phyloP scores from a whole-genome alignment of 2,797 vertebrate genomes.

The Pachyuromys duprasi region DNA sequence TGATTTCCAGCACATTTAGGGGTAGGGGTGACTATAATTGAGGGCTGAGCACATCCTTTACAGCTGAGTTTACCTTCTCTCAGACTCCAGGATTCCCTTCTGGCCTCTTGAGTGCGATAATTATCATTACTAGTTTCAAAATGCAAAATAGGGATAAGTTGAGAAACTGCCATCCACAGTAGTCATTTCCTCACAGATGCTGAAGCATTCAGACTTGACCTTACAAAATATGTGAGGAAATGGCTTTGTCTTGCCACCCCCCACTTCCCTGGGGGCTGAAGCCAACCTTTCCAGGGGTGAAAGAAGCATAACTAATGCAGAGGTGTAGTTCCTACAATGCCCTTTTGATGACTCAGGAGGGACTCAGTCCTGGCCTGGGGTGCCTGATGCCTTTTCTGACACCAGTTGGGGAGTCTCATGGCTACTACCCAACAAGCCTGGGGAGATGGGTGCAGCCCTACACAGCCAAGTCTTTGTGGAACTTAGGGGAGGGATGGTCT shows the following conservation, averaged over 20 bases:
- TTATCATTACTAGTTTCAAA: constrained; percentile 65
- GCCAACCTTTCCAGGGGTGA: constrained; percentile 22
- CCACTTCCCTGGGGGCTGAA: background rate
- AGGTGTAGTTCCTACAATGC: background rate
- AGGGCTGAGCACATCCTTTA: background rate
- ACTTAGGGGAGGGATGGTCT: background rate
- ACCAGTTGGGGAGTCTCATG: background rate
- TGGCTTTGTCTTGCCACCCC: background rate
- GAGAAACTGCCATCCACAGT: background rate
- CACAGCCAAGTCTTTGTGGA: background rate
- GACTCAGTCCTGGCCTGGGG: background rate
- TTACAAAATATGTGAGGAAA: constrained; percentile 32
- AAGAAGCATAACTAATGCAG: background rate
- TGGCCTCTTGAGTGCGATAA: constrained; percentile 15
- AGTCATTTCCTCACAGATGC: constrained; percentile 64
- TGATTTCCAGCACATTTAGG: background rate
- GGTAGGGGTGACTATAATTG: background rate
- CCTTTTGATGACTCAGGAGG: constrained; percentile 66
- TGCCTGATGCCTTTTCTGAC: constrained; percentile 40
- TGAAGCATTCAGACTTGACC: constrained; percentile 69
- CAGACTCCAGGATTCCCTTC: background rate
- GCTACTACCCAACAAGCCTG: background rate
- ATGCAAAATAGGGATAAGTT: background rate
- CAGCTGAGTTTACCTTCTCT: background rate
- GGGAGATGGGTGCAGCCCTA: background rate